Evolutionary conservation across 2,797 vertebrate genomes (phyloP), one percentile per base, ranked within the genome.

Genomic region (Miichthys miiuy): DNA sequence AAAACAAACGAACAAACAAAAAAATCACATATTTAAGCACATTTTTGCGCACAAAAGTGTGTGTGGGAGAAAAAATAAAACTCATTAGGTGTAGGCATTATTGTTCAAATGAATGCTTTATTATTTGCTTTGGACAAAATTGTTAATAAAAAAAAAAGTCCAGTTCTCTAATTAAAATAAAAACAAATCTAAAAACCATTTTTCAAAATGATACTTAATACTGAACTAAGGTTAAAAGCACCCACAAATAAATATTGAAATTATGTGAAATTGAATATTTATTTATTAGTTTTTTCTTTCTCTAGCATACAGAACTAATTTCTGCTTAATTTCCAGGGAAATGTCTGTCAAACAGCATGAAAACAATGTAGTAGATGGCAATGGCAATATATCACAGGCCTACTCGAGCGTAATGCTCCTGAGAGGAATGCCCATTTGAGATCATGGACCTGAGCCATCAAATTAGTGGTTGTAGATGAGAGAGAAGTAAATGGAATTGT

Each of bases 361-460:
- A 51, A 25, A 34, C 44, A 55, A 30, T 47, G 16, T 8, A 14
- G 18, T n/a, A 3, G 17, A 68, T 46, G 8, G 2, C 13, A 18
- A 41, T 55, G 10, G 20, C 6, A 67, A 5, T 66, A 41, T 46
- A 57, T 63, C 5, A 50, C 1, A 46, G 13, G 11, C n/a, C 50
- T 27, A 23, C 17, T 67, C 23, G 55, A 5, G 34, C 1, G 48
- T 12, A 23, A 25, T 12, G 48, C 41, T 52, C 34, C 57, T 72
- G 6, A 75, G 66, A 58, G 47, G 38, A 65, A 38, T 20, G 11
- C 21, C n/a, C n/a, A 61, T 66, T 54, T 25, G 20, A 51, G 13
- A 54, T 65, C 13, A 62, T 18, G 21, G 38, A 63, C 20, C 38
- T 6, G 13, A 52, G 52, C 52, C 69, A 73, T 6, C 1, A 75